Percentiles rank a stretch among this genome's conserved stretches.
These are phyloP conservation scores for Mesopsocus fuscifrons DNA, from an alignment of 2,888 invertebrate species.

Conservation along the genomic window DNA sequence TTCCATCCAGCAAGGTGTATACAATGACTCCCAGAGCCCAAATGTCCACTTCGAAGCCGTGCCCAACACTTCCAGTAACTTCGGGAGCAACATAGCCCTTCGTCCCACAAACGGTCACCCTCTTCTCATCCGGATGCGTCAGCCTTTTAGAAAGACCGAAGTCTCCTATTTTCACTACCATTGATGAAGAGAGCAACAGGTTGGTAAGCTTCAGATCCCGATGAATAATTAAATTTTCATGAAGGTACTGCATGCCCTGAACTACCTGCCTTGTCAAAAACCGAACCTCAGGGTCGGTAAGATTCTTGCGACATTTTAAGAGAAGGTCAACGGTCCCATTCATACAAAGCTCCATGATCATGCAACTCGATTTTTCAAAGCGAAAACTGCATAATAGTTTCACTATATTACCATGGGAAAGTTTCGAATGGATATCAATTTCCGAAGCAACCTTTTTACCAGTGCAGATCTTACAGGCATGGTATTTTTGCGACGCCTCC, in stretches of 20 bases:
- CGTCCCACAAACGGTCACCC: slow-evolving; percentile 13
- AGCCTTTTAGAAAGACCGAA: background rate
- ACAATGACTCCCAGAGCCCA: slow-evolving; percentile 13
- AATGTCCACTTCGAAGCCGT: slow-evolving; percentile 12
- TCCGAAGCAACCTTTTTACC: background rate
- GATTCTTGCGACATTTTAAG: background rate
- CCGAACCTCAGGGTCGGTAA: background rate
- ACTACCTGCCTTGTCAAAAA: background rate
- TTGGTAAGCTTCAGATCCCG: background rate
- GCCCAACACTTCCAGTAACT: slow-evolving; percentile 13
- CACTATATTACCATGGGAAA: background rate
- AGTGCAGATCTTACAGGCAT: too few relatives aligned
- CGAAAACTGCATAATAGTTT: background rate
- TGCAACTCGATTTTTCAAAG: background rate
- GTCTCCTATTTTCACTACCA: background rate
- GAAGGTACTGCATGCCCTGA: background rate
- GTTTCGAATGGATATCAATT: background rate
- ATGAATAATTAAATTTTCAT: background rate
- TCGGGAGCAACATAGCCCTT: slow-evolving; percentile 13
- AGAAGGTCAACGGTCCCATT: background rate
- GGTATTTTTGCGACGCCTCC: too few relatives aligned
- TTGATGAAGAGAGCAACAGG: background rate
- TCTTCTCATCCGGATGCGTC: background rate
- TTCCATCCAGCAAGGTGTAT: slow-evolving; percentile 11
- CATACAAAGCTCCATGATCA: background rate